Evolutionary conservation across 2,797 vertebrate species (phyloP), one percentile per base, ranked within the genome.

Genomic region (Hozukius guyotensis): DNA sequence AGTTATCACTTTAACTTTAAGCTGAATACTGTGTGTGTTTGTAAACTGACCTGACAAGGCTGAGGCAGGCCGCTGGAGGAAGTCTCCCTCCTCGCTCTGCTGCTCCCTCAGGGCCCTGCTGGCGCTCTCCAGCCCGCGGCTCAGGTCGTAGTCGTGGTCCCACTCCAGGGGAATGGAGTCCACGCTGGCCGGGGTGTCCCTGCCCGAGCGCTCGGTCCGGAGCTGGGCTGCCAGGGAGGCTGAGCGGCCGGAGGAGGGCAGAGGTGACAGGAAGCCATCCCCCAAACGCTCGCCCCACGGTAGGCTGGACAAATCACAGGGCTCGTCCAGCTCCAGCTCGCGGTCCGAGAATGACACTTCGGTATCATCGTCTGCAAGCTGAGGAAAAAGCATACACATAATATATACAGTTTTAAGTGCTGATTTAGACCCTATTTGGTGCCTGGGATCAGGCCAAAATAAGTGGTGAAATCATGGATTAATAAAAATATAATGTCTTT

Each of bases 161-260:
- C 99, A 99, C 91, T 99, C 99, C 92, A 99, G 93, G 0, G 99
- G 98, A 78, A 99, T 98, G 78, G 99, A 99, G 94, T 99, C 98
- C 89, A 99, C 96, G 0, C 98, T 99, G 3, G 97, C 98, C 0
- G 98, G 99, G 8, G 98, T 99, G 86, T 99, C 98, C 14, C 98
- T 90, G 46, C 98, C 99, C 0, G 98, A 99, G 36, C 96, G 95
- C 84, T 98, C 98, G 0, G 97, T 97, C 83, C 96, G 96, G 60
- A 97, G 92, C 7, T 97, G 97, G 62, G 96, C 97, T 6, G 96
- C 96, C 81, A 98, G 93, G 4, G 97, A 97, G 73, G 97, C 95
- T 1, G 98, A 99, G 77, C 96, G 97, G 80, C 98, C 97, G 53
- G 98, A 98, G 75, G 98, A 98, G 1, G 97, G 97, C 75, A 97